These are phyloP conservation scores for Penelope pileata DNA, from an alignment of 2,113 vertebrate genomes.

Conservation along the genomic window DNA sequence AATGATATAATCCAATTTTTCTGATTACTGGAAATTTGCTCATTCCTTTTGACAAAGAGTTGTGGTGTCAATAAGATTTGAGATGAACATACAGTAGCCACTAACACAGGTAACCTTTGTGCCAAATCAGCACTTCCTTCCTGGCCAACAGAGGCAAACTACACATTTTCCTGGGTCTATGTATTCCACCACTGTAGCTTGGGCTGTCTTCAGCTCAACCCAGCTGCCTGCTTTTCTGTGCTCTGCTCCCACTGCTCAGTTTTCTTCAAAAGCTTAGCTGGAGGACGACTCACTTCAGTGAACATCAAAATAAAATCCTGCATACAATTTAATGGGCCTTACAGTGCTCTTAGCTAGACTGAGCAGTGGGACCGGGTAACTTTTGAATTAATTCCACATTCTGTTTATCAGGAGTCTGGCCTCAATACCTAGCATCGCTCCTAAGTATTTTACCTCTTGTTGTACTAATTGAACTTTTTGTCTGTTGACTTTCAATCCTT, in stretches of 20 bases:
- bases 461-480: slow-evolving; percentile 57
- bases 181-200: not conserved
- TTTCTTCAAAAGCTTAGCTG: slow-evolving; percentile 49
- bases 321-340: slow-evolving; percentile 31
- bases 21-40: not conserved
- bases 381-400: slow-evolving; percentile 36
- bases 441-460: slow-evolving; percentile 57
- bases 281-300: slow-evolving; percentile 55
- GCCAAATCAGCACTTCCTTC: not conserved
- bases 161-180: not conserved
- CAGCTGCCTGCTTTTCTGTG: not conserved
- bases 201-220: not conserved
- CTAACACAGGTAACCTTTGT: too few relatives aligned
- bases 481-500: slow-evolving; percentile 23
- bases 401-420: slow-evolving; percentile 32
- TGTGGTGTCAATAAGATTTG: not conserved
- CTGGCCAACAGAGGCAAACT: not conserved
- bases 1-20: not conserved
- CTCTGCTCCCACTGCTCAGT: not conserved
- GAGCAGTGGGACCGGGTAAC: not conserved
- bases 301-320: slow-evolving; percentile 59
- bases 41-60: not conserved
- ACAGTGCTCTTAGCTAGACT: not conserved
- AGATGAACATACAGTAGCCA: not conserved
- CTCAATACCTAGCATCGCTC: not conserved